phyloP scores from a whole-genome alignment of 2,888 invertebrate species.

The Ypsolopha sequella region DNA sequence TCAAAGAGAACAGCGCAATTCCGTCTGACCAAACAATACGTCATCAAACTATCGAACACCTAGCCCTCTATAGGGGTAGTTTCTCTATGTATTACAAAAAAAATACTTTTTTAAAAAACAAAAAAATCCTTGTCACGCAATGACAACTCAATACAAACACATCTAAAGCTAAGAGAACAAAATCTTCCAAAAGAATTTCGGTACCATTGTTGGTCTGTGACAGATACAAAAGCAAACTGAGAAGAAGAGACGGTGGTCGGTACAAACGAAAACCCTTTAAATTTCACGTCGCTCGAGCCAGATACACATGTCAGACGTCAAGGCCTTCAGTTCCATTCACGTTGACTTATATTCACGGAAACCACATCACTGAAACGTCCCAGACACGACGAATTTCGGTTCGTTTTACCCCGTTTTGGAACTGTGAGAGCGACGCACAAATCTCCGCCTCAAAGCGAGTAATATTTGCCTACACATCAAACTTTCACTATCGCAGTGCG shows the following conservation, averaged over 20 bases:
- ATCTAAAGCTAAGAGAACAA: too few relatives aligned
- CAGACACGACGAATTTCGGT: constrained; percentile 29
- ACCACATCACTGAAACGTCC: constrained; percentile 28
- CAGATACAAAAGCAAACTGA: constrained; percentile 17
- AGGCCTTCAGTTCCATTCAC: constrained; percentile 42
- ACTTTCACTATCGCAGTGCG: constrained; percentile 65
- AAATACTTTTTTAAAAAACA: too few relatives aligned
- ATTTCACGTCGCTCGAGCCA: constrained; percentile 20
- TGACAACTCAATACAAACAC: too few relatives aligned
- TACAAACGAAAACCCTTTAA: constrained; percentile 30
- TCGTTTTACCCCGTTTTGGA: constrained; percentile 49
- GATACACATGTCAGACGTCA: constrained; percentile 55
- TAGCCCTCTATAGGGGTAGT: too few relatives aligned
- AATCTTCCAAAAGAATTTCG: neutral
- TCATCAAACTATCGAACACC: too few relatives aligned
- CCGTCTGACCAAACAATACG: too few relatives aligned
- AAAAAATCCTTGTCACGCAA: too few relatives aligned
- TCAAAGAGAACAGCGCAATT: neutral
- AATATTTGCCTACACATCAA: constrained; percentile 71
- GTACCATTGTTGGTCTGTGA: neutral
- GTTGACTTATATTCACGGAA: constrained; percentile 43
- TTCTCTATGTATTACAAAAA: too few relatives aligned
- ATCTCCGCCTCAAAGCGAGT: constrained; percentile 60
- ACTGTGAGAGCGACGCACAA: constrained; percentile 55
- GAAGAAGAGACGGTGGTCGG: too few relatives aligned